phyloP scores from a whole-genome alignment of 2,888 invertebrate genomes.

The Tolmerus cingulatus region DNA sequence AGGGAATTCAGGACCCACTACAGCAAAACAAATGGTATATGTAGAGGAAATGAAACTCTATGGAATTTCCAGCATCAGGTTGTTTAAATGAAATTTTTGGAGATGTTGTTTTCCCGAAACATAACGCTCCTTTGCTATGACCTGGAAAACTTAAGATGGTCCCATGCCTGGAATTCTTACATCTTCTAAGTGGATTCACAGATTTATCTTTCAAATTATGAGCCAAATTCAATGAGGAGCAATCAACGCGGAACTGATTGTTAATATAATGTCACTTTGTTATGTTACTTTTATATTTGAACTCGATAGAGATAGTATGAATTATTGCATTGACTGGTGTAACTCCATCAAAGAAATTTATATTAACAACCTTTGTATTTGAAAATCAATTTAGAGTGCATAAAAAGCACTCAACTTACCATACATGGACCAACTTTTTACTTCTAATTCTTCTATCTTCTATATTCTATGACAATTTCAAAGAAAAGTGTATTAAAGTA shows the following conservation, averaged over 20 bases:
- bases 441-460: no score
- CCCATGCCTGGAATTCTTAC: neutral
- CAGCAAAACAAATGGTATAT: neutral
- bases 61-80: neutral
- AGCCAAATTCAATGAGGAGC: neutral
- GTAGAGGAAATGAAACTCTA: neutral
- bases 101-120: neutral
- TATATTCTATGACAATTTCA: no score
- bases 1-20: neutral
- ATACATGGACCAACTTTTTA: no score
- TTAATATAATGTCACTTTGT: no score
- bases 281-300: no score
- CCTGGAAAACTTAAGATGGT: neutral
- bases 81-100: neutral
- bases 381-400: no score
- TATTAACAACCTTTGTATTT: no score
- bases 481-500: no score
- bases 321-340: no score
- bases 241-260: neutral
- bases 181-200: neutral
- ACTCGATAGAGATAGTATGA: no score
- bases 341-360: no score
- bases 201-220: neutral
- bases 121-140: neutral
- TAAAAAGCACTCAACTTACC: no score